Base-by-base conservation (phyloP, 2,797 vertebrate species). In the Enteromius thamalakanensis region DNA sequence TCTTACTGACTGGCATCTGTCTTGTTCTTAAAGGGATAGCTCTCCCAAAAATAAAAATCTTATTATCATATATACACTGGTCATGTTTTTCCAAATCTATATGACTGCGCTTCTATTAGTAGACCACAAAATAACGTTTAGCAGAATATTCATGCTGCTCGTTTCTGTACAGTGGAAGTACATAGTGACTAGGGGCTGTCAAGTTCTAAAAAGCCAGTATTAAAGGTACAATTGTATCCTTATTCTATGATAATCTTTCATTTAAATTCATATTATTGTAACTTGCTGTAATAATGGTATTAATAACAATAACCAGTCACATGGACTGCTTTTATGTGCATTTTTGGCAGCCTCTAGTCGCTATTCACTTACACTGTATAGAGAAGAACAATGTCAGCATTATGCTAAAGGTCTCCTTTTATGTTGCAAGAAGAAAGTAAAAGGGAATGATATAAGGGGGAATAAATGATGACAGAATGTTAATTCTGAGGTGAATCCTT, bases 11-110 rank as follows among this genome's bases (percentile, higher is more conserved):
- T 11, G 17, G 32, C 29, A 34, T 37, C 40, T 45, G 51, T 68
- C 68, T 78, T 29, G 51, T 47, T 82, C 64, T 55, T 65, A 74
- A 74, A 37, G 49, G 5, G 19, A 37, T n/a, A 74, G 71, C n/a
- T 32, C 26, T 29, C 26, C 17, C 17, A 71, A 10, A 53, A 53
- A 53, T n/a, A 6, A 4, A 34, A 74, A 53, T 74, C 12, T 9
- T 74, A 47, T 74, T 51, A 6, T 74, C 47, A 34, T 51, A 53
- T 53, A 72, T 29, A 21, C 23, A 3, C 42, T 3, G 42, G 23
- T 72, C 26, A 32, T 32, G 45, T 21, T 10, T 7, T 76, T 76
- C 23, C 21, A 47, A 47, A 10, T 17, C 75, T 9, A n/a, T 42
- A 12, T 62, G 37, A 45, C 23, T 12, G 2, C 23, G 2, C 23